phyloP scores from a whole-genome alignment of 2,113 vertebrate genomes.

The Sceloporus tristichus region DNA sequence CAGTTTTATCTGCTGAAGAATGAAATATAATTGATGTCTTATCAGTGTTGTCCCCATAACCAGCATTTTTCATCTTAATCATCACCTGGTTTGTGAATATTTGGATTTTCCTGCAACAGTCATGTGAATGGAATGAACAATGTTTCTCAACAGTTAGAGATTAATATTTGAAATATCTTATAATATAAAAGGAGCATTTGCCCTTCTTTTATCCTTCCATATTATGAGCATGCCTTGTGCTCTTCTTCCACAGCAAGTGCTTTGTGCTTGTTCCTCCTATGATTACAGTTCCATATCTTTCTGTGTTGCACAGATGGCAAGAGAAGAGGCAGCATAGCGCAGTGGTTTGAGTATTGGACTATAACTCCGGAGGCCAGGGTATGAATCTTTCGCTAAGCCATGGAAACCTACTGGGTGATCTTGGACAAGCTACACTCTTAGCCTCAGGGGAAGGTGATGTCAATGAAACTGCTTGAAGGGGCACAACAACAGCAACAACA shows the following conservation, averaged over 20 bases:
- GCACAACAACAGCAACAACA: background rate
- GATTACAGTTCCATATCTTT: background rate
- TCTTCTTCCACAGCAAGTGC: background rate
- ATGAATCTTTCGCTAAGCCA: too few species aligned
- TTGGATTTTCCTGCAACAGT: background rate
- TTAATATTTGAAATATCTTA: background rate
- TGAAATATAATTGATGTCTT: background rate
- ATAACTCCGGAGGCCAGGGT: too few species aligned
- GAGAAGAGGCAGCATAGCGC: too few species aligned
- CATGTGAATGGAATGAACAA: background rate
- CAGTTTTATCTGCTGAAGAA: background rate
- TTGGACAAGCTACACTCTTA: too few species aligned
- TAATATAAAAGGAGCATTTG: background rate
- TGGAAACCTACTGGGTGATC: too few species aligned
- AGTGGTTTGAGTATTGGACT: too few species aligned
- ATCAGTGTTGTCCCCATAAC: background rate
- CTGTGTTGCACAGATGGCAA: background rate
- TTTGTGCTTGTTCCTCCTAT: background rate
- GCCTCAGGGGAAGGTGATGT: too few species aligned
- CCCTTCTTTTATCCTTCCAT: background rate
- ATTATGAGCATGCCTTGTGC: background rate
- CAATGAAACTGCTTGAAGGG: too few species aligned
- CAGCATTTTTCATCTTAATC: background rate
- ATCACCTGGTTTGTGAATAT: background rate
- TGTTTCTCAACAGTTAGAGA: background rate